Conservation (phyloP, 2,797 vertebrate species). For the Fringilla coelebs region DNA sequence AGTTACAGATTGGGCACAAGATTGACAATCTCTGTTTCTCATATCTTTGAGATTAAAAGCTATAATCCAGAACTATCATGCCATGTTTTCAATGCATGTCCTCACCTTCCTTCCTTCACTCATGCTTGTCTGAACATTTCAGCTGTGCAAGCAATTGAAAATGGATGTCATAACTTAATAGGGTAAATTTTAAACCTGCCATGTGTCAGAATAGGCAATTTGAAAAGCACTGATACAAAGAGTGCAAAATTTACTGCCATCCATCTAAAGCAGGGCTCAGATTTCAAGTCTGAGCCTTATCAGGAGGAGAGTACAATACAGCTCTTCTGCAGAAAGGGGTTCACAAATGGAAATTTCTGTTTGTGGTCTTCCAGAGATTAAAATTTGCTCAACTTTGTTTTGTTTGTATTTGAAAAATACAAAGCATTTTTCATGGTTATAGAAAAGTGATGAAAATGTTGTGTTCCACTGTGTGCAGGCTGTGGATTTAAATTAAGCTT, state of each 20-base stretch:
- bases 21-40: neutral
- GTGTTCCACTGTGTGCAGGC: neutral
- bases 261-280: neutral
- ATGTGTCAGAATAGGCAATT: neutral
- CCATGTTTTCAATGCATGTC: neutral
- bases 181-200: neutral
- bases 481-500: neutral
- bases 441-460: neutral
- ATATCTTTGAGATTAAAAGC: neutral
- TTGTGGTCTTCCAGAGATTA: neutral
- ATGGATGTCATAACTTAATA: neutral
- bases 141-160: neutral
- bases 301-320: neutral
- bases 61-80: neutral
- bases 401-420: neutral
- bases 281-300: neutral
- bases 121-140: neutral
- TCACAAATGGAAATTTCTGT: neutral
- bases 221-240: neutral
- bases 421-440: neutral
- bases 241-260: neutral
- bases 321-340: neutral
- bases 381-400: neutral
- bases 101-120: neutral
- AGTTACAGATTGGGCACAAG: neutral